These are phyloP conservation scores for Zapornia atra DNA, from an alignment of 2,113 vertebrate genomes.

Conservation along the genomic window DNA sequence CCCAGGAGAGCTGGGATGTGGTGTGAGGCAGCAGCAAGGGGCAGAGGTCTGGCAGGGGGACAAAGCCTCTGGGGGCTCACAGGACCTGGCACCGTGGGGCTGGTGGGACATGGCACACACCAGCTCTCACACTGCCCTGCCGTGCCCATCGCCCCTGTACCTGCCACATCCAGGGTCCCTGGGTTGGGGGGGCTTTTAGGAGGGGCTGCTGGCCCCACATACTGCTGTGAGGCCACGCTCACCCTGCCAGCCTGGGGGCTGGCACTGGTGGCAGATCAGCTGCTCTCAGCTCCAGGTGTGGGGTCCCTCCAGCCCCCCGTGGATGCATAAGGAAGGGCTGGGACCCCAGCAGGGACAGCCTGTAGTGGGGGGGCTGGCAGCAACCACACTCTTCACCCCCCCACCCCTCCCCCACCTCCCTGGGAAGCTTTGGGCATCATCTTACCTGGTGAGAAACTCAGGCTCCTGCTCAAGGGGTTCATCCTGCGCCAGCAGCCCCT, in stretches of 20 bases:
- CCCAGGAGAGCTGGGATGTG: background rate
- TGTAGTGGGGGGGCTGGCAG: accelerated
- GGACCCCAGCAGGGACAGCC: background rate
- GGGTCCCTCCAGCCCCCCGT: background rate
- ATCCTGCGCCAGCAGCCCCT: background rate
- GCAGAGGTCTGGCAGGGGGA: background rate
- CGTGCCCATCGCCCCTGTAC: background rate
- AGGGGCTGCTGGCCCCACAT: background rate
- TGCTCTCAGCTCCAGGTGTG: accelerated
- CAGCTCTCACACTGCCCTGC: accelerated
- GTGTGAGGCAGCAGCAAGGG: accelerated
- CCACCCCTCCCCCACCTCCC: too few species aligned
- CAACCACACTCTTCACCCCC: background rate
- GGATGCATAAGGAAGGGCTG: background rate
- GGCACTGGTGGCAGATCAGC: background rate
- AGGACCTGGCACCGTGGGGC: accelerated
- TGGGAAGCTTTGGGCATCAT: accelerated
- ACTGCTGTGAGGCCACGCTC: accelerated
- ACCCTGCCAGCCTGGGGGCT: background rate
- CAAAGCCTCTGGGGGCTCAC: background rate
- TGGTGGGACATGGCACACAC: background rate
- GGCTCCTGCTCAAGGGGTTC: background rate
- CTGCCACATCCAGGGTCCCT: accelerated
- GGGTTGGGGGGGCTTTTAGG: background rate
- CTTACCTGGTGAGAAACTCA: background rate